Base-by-base conservation (phyloP, 2,888 invertebrate genomes). In the Drosophila kanekoi region DNA sequence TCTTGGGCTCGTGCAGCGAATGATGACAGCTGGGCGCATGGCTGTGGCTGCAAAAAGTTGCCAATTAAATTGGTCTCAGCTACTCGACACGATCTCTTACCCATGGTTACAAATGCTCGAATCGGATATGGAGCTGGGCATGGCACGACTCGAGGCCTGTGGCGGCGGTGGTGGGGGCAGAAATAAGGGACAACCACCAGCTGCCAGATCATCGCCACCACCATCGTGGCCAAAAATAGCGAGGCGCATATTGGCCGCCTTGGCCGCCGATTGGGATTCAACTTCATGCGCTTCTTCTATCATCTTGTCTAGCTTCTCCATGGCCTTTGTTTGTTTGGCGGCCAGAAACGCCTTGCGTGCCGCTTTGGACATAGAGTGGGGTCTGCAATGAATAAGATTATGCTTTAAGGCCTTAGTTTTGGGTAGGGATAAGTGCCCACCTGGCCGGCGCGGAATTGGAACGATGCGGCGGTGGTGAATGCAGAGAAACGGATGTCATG, bases 221-320 rank as follows among this genome's bases (percentile, higher is more conserved):
- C 71, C 77, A 32, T 72, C 86, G 59, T 89, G 85, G 1, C 81
- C 89, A 2, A 84, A 81, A n/a, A 79, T 64, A 9, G 79, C 76
- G 9, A 87, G 52, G 9, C 87, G 84, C 71, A 90, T 84, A 49
- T 79, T 85, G 37, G 90, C 87, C 10, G 91, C 82, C 59, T 91
- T 90, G 20, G 85, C 81, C 14, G 90, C 86, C n/a, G 89, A 84
- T 35, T 91, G 90, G 1, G 90, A 74, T 48, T 92, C 92, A n/a
- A 88, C 87, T 56, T 92, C 92, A 11, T 90, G 89, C 0, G 89
- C 92, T 60, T 92, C 92, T 64, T 93, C 92, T 48, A 93, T 92
- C 93, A 93, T 93, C 85, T 92, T 92, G 62, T 93, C 93, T 48
- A 93, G 68, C 74, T 92, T 92, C 58, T 93, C 92, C 62, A 93